Conservation (phyloP, 1,140 invertebrate species). For the Drosophila melanica region DNA sequence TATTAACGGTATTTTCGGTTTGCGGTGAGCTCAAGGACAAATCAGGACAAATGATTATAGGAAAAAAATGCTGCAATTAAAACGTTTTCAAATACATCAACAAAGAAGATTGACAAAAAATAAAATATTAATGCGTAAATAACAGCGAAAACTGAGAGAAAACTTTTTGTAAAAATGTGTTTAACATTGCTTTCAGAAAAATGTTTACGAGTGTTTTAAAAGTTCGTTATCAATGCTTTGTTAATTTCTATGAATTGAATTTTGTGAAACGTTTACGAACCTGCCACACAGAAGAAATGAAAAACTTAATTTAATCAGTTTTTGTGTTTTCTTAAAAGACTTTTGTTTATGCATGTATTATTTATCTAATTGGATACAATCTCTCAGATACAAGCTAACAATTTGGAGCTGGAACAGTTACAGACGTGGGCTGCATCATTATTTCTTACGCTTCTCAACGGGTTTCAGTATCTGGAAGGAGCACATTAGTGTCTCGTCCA, state of each 20-base stretch:
- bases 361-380: slow-evolving; percentile 10
- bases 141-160: background rate
- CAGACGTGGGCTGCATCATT: slow-evolving; percentile 1
- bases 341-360: background rate
- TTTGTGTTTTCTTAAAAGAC: background rate
- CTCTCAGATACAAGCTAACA: slow-evolving; percentile 21
- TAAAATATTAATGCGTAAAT: background rate
- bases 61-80: background rate
- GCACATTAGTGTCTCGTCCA: slow-evolving; percentile 99
- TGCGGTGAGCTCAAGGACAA: background rate
- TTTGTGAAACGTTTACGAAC: background rate
- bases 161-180: too few relatives aligned
- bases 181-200: background rate
- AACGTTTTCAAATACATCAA: background rate
- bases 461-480: slow-evolving; percentile 99
- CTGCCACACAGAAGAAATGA: background rate
- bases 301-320: too few relatives aligned
- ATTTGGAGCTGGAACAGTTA: slow-evolving; percentile 10
- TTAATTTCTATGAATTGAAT: too few relatives aligned
- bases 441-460: slow-evolving; percentile 83
- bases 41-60: too few relatives aligned
- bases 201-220: background rate
- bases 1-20: background rate
- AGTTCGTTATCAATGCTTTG: background rate
- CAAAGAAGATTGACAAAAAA: background rate